Evolutionary conservation across 2,888 invertebrate species (phyloP).

Genomic region (Phytoseiulus persimilis): DNA sequence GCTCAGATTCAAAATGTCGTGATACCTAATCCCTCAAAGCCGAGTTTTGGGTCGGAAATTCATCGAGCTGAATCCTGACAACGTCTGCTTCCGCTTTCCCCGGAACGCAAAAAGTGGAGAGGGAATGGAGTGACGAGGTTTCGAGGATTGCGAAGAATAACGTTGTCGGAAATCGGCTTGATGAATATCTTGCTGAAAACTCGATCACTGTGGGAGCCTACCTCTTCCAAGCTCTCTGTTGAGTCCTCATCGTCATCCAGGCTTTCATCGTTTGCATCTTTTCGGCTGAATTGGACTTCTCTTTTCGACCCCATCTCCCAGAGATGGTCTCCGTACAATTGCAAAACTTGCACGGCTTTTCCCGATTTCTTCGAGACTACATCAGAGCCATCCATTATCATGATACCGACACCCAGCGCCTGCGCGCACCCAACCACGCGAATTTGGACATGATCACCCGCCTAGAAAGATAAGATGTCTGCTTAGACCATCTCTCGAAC

Average conservation of each 20-base stretch:
- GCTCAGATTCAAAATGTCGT: too few species aligned
- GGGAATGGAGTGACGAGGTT: too few species aligned
- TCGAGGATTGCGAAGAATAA: too few species aligned
- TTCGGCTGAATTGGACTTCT: constrained; percentile 7
- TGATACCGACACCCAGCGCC: constrained; percentile 6
- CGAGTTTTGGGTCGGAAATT: too few species aligned
- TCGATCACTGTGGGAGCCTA: not conserved
- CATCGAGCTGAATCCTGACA: too few species aligned
- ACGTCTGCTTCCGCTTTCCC: too few species aligned
- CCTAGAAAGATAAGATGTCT: not conserved
- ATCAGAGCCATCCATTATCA: constrained; percentile 13
- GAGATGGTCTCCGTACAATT: constrained; percentile 12
- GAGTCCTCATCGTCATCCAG: constrained; percentile 10
- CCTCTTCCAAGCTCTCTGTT: not conserved
- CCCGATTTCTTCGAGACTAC: constrained; percentile 6
- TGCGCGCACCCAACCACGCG: constrained; percentile 15
- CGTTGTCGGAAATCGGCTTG: too few species aligned
- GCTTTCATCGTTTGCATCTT: constrained; percentile 42
- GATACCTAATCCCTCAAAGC: too few species aligned
- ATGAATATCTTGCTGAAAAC: not conserved
- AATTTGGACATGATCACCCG: constrained; percentile 7
- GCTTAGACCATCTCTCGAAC: too few species aligned
- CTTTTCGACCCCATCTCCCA: constrained; percentile 29
- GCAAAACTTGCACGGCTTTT: constrained; percentile 16
- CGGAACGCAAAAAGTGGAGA: too few species aligned